Percentiles rank a stretch among this genome's conserved stretches.
Conservation (phyloP, 2,113 vertebrate genomes). For the Cyanoliseus patagonus region DNA sequence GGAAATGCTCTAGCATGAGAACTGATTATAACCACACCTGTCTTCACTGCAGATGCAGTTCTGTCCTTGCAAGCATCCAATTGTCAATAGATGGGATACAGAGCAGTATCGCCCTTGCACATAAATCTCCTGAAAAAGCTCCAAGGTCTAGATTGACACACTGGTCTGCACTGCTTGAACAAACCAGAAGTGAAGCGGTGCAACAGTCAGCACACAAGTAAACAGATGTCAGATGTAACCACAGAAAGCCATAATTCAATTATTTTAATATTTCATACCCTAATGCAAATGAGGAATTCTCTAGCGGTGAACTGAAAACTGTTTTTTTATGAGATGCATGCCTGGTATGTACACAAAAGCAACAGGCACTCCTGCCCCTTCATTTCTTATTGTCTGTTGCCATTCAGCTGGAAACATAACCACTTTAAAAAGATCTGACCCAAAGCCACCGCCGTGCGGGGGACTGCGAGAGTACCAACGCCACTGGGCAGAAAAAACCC, state of each 20-base stretch:
- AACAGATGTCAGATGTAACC: background rate
- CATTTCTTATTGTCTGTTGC: background rate
- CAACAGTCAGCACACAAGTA: background rate
- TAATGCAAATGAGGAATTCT: background rate
- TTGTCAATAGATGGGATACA: accelerated
- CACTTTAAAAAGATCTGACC: background rate
- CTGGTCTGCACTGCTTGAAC: background rate
- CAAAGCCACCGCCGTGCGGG: background rate
- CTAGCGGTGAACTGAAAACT: background rate
- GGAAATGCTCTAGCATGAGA: background rate
- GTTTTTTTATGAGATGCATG: background rate
- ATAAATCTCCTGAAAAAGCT: background rate
- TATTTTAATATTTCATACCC: background rate
- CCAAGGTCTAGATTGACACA: background rate
- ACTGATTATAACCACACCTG: background rate
- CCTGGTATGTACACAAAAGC: background rate
- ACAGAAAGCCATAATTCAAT: background rate
- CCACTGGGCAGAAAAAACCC: accelerated
- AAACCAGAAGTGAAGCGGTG: background rate
- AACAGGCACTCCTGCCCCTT: background rate
- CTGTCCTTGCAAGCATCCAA: accelerated
- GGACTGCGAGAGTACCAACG: background rate
- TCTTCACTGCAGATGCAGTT: background rate
- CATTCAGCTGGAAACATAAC: background rate
- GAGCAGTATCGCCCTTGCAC: background rate